Conservation (phyloP, 2,888 invertebrate species). For the Drosophila fungiperda region DNA sequence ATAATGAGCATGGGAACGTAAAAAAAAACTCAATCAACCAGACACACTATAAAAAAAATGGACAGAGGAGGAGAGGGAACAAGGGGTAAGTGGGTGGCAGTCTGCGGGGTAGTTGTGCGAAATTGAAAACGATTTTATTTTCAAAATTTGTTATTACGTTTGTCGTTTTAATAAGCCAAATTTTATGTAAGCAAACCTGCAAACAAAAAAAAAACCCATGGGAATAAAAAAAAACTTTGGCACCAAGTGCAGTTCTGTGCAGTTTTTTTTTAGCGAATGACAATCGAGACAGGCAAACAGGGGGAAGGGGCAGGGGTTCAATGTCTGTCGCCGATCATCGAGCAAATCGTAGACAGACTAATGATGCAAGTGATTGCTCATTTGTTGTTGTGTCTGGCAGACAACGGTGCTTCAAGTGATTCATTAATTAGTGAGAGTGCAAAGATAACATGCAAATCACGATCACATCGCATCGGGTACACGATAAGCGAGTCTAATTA, state of each 20-base stretch:
- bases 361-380: conserved; percentile 46
- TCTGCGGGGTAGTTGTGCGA: conserved; percentile 43
- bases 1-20: conserved; percentile 76
- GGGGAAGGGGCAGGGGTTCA: conserved; percentile 24
- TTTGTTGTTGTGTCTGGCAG: conserved; percentile 14
- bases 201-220: conserved; percentile 23
- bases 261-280: conserved; percentile 31
- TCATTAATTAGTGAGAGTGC: conserved; percentile 37
- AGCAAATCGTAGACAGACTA: conserved; percentile 20
- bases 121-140: conserved; percentile 72
- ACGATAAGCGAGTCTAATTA: conserved; percentile 33
- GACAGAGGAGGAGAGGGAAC: not conserved
- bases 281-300: conserved; percentile 36
- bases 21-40: conserved; percentile 51
- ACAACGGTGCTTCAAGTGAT: conserved; percentile 30
- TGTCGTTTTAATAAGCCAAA: conserved; percentile 66
- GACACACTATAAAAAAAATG: conserved; percentile 41
- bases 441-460: conserved; percentile 43
- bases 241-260: conserved; percentile 45
- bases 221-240: conserved; percentile 39
- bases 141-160: conserved; percentile 72
- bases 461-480: conserved; percentile 7
- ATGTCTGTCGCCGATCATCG: conserved; percentile 44
- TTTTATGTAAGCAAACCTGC: conserved; percentile 69
- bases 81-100: not conserved